phyloP scores from a whole-genome alignment of 1,140 invertebrate genomes.

The Phymastichus coffea region DNA sequence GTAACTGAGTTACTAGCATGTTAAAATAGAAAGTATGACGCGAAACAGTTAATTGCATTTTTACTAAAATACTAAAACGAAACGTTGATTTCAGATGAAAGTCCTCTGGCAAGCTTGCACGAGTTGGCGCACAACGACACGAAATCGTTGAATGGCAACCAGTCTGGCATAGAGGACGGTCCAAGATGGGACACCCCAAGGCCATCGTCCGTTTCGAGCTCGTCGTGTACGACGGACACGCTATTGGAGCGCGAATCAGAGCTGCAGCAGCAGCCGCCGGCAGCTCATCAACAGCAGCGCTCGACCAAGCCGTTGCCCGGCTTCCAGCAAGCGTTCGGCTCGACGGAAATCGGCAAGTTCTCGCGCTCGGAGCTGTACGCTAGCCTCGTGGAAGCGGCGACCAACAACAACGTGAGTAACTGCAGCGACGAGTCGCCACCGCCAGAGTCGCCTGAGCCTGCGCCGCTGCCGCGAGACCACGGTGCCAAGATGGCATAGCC shows the following conservation, averaged over 20 bases:
- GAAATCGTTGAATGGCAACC: constrained; percentile 11
- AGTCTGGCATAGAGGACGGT: background rate
- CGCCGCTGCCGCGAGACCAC: background rate
- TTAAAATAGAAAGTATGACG: no score
- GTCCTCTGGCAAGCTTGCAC: background rate
- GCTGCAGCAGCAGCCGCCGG: background rate
- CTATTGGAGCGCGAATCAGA: background rate
- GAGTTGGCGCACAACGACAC: constrained; percentile 35
- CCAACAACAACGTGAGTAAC: constrained; percentile 37
- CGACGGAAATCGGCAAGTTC: constrained; percentile 74
- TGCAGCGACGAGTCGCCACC: background rate
- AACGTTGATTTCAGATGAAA: no score
- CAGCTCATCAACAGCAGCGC: background rate
- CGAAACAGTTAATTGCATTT: no score
- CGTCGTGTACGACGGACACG: constrained; percentile 5
- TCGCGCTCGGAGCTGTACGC: constrained; percentile 59
- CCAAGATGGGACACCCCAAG: constrained; percentile 1
- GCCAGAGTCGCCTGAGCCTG: constrained; percentile 5
- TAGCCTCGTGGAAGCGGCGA: constrained; percentile 44
- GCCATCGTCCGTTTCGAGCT: constrained; percentile 5
- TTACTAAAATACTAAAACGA: no score
- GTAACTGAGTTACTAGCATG: no score
- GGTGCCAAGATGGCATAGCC: constrained; percentile 50
- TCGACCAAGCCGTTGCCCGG: constrained; percentile 62
- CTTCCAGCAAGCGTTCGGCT: constrained; percentile 76